Evolutionary conservation across 2,113 vertebrate genomes (phyloP), one percentile per base, ranked within the genome.

Genomic region (Gallinago jamesoni): DNA sequence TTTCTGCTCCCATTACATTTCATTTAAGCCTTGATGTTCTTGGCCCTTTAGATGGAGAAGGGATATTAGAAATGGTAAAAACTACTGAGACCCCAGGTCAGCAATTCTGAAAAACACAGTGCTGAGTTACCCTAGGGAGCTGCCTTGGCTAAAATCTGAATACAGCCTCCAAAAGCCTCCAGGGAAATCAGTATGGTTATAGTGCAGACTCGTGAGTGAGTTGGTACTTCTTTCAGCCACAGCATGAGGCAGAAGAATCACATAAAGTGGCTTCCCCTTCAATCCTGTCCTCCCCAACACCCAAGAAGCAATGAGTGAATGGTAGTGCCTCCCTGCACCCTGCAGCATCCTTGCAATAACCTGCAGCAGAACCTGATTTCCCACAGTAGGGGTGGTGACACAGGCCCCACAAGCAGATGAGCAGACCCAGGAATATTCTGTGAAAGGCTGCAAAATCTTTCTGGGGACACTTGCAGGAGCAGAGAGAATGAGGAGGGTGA

Each of bases 61-160:
- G 0, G 0, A 5, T 60, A 19, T 33, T 33, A 52, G 10, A 53
- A 87, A 69, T 0, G 1, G 11, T 37, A 60, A 18, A 13, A 75
- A 43, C 30, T 39, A n/a, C 33, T 43, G 25, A 57, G 7, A 75
- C 8, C 7, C n/a, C 45, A 82, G 12, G 18, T 85, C 60, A 79
- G 28, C 9, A 37, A 23, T 28, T 66, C 31, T 17, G 15, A 68
- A 88, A 75, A 79, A 18, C 57, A 39, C 37, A 47, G 25, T 16
- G 6, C n/a, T 52, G 72, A 59, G 43, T 41, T 89, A 48, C 14
- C 9, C 12, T 56, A 47, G 30, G 14, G 37, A 80, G 28, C 33
- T 77, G 14, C 20, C 14, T 50, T 66, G 21, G 28, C 31, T 89
- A 80, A 90, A 83, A 50, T 24, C 57, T 68, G 57, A 76, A 39